Base-by-base conservation (phyloP, 92 coral and sea anemone genomes). In the Bergia puertoricense region DNA sequence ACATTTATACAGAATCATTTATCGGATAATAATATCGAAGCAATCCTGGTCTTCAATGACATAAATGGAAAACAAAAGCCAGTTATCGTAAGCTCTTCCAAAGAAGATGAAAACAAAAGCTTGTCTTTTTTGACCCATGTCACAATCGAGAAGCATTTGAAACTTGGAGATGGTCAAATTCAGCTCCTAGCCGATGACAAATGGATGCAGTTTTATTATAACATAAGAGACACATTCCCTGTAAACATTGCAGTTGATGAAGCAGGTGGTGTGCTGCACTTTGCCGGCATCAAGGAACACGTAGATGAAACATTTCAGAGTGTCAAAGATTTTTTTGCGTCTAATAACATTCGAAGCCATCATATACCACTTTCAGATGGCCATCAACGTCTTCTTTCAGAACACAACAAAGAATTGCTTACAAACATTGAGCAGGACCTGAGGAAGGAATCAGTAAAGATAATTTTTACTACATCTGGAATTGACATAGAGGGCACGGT, bases 221-320 rank as follows among this genome's bases (percentile, higher is more conserved):
- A 51, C 41, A 75, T 89, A 23, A 80, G 79, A 16, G 85, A 76
- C 44, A 66, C 59, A 9, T 57, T 54, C 46, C 46, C 89, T 62
- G 54, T 91, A 2, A 59, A 48, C 16, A 62, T 91, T 38, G 39
- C 82, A 8, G 79, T 79, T 36, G 92, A 93, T 16, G 80, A 59
- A 75, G 37, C 51, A 57, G 74, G 73, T 46, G 85, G 51, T 18
- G 77, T 77, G 37, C 20, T 95, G 22, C 89, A 83, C 74, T 76
- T 95, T 42, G 91, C 88, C 13, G 96, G 98, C 14, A 68, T 82
- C 82, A 92, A 67, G 72, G 88, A 88, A 30, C 84, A 93, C 11
- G 92, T 95, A 1, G 40, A 89, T 20, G 6, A 66, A 23, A 88
- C 91, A 30, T 38, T 83, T 30, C 56, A 51, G 72, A 48, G n/a